A percentile compares a stretch with the other conserved stretches of the same genome.
Conservation (phyloP, 2,113 vertebrate genomes). For the Marcusenius ussheri region DNA sequence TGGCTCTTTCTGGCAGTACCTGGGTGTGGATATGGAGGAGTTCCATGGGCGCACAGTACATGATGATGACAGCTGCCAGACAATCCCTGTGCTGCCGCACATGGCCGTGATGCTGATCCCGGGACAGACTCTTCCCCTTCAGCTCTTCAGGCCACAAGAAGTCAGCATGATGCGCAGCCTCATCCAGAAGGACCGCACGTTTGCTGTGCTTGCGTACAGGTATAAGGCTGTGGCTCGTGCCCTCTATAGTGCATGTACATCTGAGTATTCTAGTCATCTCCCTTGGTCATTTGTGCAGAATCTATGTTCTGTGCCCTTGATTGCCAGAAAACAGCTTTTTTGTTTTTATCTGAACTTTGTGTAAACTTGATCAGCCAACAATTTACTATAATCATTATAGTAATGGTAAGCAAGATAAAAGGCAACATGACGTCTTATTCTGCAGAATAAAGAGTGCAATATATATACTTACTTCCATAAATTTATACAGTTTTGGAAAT, state of each 20-base stretch:
- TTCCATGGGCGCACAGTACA: constrained; percentile 90
- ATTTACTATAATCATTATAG: background rate
- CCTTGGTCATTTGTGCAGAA: background rate
- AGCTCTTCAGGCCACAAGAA: constrained; percentile 89
- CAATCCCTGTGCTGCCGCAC: constrained; percentile 84
- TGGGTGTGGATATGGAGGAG: constrained; percentile 95
- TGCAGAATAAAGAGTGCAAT: background rate
- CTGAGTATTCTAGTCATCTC: background rate
- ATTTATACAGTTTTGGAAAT: background rate
- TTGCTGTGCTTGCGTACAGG: constrained; percentile 68
- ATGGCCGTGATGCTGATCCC: constrained; percentile 85
- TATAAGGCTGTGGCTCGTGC: background rate
- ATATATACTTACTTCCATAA: background rate
- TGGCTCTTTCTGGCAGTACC: constrained; percentile 62
- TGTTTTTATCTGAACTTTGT: background rate
- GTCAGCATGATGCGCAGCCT: constrained; percentile 94
- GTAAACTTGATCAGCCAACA: background rate
- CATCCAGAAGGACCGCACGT: constrained; percentile 82
- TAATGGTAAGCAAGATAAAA: background rate
- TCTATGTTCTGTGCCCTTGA: background rate
- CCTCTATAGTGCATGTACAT: background rate
- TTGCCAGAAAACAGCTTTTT: background rate
- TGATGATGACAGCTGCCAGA: constrained; percentile 89
- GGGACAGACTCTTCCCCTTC: constrained; percentile 88
- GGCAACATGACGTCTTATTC: background rate